These are phyloP conservation scores for Lomographa bimaculata DNA, from an alignment of 2,888 invertebrate genomes.

Conservation along the genomic window DNA sequence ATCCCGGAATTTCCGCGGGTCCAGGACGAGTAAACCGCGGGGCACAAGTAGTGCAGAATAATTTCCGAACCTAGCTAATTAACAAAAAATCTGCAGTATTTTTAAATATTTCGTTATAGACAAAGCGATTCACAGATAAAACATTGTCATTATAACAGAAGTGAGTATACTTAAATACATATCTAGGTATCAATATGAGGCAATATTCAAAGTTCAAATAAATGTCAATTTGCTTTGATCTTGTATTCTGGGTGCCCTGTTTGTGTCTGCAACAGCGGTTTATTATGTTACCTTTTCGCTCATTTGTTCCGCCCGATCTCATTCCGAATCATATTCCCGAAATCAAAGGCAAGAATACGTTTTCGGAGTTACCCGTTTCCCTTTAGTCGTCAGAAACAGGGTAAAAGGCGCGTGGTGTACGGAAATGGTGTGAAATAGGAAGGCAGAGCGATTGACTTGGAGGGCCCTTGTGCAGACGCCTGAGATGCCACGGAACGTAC, in stretches of 20 bases:
- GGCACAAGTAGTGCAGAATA: too few species aligned
- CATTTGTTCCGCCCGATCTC: constrained; percentile 17
- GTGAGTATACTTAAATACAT: too few species aligned
- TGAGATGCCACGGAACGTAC: constrained; percentile 40
- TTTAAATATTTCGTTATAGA: too few species aligned
- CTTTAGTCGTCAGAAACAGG: constrained; percentile 35
- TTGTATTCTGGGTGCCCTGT: background rate
- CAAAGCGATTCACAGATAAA: too few species aligned
- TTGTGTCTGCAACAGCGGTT: constrained; percentile 1
- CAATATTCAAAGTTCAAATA: too few species aligned
- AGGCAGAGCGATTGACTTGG: constrained; percentile 41
- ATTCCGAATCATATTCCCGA: constrained; percentile 29
- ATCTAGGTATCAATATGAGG: too few species aligned
- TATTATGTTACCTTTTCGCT: constrained; percentile 9
- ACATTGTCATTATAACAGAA: too few species aligned
- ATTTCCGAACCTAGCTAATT: too few species aligned
- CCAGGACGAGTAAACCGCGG: too few species aligned
- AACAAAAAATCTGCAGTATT: too few species aligned
- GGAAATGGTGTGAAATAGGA: constrained; percentile 39
- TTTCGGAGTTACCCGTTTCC: constrained; percentile 32
- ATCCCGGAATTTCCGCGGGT: too few species aligned
- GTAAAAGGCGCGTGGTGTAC: constrained; percentile 43
- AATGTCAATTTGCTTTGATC: background rate
- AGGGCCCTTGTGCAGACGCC: constrained; percentile 41
- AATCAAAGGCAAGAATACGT: constrained; percentile 34